Percentiles rank a stretch among this genome's conserved stretches.
These are phyloP conservation scores for Columbina picui DNA, from an alignment of 2,113 vertebrate species.

Conservation along the genomic window DNA sequence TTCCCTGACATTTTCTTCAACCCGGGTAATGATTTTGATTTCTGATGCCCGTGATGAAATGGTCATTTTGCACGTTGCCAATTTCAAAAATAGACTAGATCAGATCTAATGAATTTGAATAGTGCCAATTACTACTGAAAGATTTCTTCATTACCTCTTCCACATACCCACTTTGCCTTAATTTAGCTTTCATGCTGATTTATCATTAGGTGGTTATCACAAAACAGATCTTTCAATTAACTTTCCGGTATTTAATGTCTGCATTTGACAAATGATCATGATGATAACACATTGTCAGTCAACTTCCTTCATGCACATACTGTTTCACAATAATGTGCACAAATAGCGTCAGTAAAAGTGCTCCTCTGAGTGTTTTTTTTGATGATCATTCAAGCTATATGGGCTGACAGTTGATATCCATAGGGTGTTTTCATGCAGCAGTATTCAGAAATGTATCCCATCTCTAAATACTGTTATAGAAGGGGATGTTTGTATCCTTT, in stretches of 20 bases:
- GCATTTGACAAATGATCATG: not conserved
- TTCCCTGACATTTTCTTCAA: not conserved
- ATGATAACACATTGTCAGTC: not conserved
- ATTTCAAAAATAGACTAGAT: not conserved
- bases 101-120: not conserved
- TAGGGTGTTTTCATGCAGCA: not conserved
- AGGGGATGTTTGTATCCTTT: not conserved
- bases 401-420: not conserved
- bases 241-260: not conserved
- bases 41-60: not conserved
- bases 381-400: not conserved
- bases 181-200: not conserved
- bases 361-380: not conserved
- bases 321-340: not conserved
- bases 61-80: not conserved
- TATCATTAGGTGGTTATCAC: not conserved
- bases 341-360: not conserved
- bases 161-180: not conserved
- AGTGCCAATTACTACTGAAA: not conserved
- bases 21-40: not conserved
- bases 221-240: slow-evolving; percentile 14
- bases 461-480: not conserved
- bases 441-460: not conserved
- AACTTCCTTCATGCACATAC: not conserved
- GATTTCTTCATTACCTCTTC: not conserved